Conservation (phyloP, 1,140 invertebrate genomes). For the Drosophila varians region DNA sequence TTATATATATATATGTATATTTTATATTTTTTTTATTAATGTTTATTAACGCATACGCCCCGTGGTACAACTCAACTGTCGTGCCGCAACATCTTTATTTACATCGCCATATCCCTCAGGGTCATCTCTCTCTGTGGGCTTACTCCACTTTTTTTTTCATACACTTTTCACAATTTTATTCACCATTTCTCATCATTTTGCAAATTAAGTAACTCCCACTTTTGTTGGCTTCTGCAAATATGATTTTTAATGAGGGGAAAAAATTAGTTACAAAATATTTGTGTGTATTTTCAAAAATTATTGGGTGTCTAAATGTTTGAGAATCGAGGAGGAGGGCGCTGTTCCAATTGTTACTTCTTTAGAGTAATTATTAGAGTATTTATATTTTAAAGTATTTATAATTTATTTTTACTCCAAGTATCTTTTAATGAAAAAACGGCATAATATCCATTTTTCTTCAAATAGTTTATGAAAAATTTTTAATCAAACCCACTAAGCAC, state of each 20-base stretch:
- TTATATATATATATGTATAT: not conserved
- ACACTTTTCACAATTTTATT: conserved; percentile 7
- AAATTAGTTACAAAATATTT: no score
- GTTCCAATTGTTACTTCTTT: no score
- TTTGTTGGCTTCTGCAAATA: no score
- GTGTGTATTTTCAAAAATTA: no score
- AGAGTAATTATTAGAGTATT: no score
- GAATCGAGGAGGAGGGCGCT: no score
- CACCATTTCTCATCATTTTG: conserved; percentile 29
- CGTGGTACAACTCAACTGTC: conserved; percentile 38
- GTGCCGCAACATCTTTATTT: conserved; percentile 8
- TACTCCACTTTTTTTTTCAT: conserved; percentile 25
- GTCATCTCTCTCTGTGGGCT: conserved; percentile 59
- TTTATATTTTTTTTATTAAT: not conserved
- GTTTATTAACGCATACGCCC: conserved; percentile 61
- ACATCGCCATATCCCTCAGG: conserved; percentile 39
- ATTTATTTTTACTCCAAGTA: not conserved
- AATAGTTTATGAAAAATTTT: not conserved
- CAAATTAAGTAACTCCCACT: no score
- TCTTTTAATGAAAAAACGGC: no score
- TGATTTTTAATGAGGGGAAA: no score
- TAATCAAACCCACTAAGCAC: no score
- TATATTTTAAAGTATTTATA: not conserved
- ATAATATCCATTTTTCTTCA: not conserved
- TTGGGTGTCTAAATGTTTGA: no score